These are phyloP conservation scores for Drosophila atroscutellata DNA, from an alignment of 2,888 invertebrate genomes.

Conservation along the genomic window DNA sequence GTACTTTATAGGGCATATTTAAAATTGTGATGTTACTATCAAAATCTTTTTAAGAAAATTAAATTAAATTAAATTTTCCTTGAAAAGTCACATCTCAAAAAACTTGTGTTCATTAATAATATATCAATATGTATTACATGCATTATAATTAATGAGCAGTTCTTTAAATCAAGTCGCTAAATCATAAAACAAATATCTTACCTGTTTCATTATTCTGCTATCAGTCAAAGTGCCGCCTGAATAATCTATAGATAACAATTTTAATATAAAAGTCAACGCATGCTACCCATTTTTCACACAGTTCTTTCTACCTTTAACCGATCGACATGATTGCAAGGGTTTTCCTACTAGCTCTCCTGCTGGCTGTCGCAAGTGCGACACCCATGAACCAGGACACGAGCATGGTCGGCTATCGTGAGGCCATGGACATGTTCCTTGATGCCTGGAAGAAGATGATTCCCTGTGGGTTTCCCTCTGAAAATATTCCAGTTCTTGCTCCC, in stretches of 20 bases:
- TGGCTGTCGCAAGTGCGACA: slow-evolving; percentile 26
- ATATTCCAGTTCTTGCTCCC: slow-evolving; percentile 70
- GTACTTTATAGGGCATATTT: too few species aligned
- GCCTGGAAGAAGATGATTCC: slow-evolving; percentile 69
- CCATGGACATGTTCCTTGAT: slow-evolving; percentile 47
- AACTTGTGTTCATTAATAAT: neutral
- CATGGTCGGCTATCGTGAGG: slow-evolving; percentile 45
- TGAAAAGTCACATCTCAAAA: neutral
- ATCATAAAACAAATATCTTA: neutral
- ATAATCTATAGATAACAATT: neutral
- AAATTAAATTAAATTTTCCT: neutral
- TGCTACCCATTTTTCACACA: slow-evolving; percentile 2
- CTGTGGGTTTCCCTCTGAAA: slow-evolving; percentile 65
- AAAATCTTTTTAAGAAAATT: too few species aligned
- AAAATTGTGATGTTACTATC: too few species aligned
- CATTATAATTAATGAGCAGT: neutral
- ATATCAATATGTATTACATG: neutral
- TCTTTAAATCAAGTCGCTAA: neutral
- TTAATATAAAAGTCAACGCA: neutral
- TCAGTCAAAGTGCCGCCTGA: neutral
- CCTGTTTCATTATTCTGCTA: neutral
- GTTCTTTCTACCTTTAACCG: slow-evolving; percentile 9
- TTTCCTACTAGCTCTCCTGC: slow-evolving; percentile 49
- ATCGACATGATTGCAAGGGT: slow-evolving; percentile 39
- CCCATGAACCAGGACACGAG: slow-evolving; percentile 19